These are phyloP conservation scores for Agelastica alni DNA, from an alignment of 2,888 invertebrate genomes.

Conservation along the genomic window DNA sequence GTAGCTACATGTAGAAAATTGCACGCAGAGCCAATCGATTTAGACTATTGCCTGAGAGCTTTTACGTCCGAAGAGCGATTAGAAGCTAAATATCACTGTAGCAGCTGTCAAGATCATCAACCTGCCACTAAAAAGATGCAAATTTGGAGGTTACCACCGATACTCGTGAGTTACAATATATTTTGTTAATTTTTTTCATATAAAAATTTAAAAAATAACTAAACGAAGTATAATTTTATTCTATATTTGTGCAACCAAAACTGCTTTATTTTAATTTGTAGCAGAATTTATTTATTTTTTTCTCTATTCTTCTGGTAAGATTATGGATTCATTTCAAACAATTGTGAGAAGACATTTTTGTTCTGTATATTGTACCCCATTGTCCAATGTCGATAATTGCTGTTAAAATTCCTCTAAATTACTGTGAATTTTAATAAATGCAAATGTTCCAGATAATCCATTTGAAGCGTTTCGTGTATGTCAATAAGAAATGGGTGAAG, in stretches of 20 bases:
- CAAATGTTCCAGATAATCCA: conserved; percentile 86
- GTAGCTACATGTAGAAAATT: conserved; percentile 70
- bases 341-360: too few species aligned
- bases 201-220: not conserved
- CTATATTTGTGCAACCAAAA: too few species aligned
- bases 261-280: too few species aligned
- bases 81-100: conserved; percentile 85
- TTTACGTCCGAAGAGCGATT: conserved; percentile 87
- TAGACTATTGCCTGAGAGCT: conserved; percentile 82
- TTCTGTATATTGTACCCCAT: too few species aligned
- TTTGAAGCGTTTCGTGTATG: conserved; percentile 88
- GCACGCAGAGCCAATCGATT: conserved; percentile 81
- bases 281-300: too few species aligned
- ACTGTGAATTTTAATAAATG: too few species aligned
- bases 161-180: conserved; percentile 76
- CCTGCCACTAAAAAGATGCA: conserved; percentile 89
- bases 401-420: too few species aligned
- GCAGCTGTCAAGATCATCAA: conserved; percentile 79
- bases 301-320: too few species aligned
- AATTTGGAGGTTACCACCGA: conserved; percentile 88
- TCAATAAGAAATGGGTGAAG: conserved; percentile 91
- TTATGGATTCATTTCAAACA: too few species aligned
- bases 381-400: too few species aligned
- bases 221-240: too few species aligned
- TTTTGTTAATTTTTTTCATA: too few species aligned